phyloP scores from a whole-genome alignment of 2,797 vertebrate genomes.

The Melanotaenia parkinsoni region DNA sequence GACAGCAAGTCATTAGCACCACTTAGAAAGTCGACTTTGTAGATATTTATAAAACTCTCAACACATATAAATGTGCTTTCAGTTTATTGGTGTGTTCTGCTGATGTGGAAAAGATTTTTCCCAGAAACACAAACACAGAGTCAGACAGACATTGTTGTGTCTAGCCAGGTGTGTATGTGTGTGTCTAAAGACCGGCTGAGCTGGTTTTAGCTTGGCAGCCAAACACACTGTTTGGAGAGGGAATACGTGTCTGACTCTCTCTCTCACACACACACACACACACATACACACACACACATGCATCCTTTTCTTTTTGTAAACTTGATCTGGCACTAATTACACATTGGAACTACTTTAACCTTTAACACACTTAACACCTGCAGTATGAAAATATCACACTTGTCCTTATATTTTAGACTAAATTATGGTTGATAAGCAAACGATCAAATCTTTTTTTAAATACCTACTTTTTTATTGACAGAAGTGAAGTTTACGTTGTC shows the following conservation, averaged over 20 bases:
- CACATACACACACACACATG: slow-evolving; percentile 14
- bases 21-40: background rate
- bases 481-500: background rate
- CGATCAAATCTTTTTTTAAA: too few relatives aligned
- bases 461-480: too few relatives aligned
- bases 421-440: background rate
- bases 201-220: slow-evolving; percentile 65
- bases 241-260: slow-evolving; percentile 45
- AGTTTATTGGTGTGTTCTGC: slow-evolving; percentile 38
- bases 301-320: slow-evolving; percentile 10
- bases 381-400: slow-evolving; percentile 25
- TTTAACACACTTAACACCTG: slow-evolving; percentile 24
- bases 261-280: background rate
- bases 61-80: slow-evolving; percentile 15
- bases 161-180: slow-evolving; percentile 55
- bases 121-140: slow-evolving; percentile 32
- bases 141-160: slow-evolving; percentile 71
- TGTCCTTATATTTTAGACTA: slow-evolving; percentile 36
- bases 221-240: slow-evolving; percentile 59
- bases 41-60: slow-evolving; percentile 15
- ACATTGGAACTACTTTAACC: slow-evolving; percentile 12
- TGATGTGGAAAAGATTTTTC: slow-evolving; percentile 40
- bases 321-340: slow-evolving; percentile 24
- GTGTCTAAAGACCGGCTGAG: slow-evolving; percentile 54
- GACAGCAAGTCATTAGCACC: slow-evolving; percentile 24